Conservation (phyloP, 35 echinoderm and acorn worm genomes). For the Apostichopus japonicus region DNA sequence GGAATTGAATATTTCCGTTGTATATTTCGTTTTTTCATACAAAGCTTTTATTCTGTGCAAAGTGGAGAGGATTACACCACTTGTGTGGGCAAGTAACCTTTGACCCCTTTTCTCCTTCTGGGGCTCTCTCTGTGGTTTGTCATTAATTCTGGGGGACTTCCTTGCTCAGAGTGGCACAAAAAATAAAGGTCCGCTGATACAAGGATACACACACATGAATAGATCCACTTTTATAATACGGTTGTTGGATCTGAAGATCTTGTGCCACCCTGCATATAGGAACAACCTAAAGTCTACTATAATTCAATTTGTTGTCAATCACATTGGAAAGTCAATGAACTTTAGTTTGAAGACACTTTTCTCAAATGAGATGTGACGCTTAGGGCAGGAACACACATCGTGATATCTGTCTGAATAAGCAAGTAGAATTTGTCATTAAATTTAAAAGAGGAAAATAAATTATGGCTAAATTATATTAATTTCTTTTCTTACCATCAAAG, state of each 20-base stretch:
- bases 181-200: background rate
- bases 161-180: background rate
- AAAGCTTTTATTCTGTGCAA: constrained; percentile 26
- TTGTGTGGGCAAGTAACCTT: constrained; percentile 48
- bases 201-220: background rate
- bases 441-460: too few species aligned
- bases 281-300: background rate
- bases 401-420: background rate
- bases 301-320: constrained; percentile 6
- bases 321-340: constrained; percentile 1
- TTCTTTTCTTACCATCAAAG: too few species aligned
- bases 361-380: background rate
- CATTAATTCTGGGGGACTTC: constrained; percentile 15
- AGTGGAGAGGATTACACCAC: constrained; percentile 28
- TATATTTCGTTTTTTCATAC: constrained; percentile 25
- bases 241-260: background rate
- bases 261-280: background rate
- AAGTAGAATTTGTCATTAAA: too few species aligned
- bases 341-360: background rate
- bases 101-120: constrained; percentile 28
- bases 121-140: constrained; percentile 40
- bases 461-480: too few species aligned
- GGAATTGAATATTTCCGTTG: constrained; percentile 53
- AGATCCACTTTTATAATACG: background rate
- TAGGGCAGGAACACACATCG: background rate